phyloP scores from a whole-genome alignment of 2,797 vertebrate genomes.

The Melanotaenia nigrans region DNA sequence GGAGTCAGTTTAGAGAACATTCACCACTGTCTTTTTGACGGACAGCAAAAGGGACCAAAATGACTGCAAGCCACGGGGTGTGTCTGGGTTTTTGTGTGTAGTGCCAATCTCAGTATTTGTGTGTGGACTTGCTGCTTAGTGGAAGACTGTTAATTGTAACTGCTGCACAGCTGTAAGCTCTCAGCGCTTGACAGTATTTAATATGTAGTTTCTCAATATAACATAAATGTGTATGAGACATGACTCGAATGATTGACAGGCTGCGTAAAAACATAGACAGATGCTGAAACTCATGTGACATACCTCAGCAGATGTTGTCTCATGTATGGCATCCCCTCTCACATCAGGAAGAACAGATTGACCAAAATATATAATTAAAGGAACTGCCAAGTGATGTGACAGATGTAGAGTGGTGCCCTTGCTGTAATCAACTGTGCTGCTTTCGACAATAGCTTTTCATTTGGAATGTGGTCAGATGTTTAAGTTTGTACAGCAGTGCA shows the following conservation, averaged over 20 bases:
- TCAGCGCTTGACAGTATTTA: conserved; percentile 53
- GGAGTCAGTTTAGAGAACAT: conserved; percentile 78
- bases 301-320: conserved; percentile 82
- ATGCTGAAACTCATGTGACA: conserved; percentile 80
- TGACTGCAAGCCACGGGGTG: conserved; percentile 79
- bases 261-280: conserved; percentile 78
- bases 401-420: conserved; percentile 79
- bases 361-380: conserved; percentile 85
- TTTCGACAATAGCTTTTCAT: conserved; percentile 64
- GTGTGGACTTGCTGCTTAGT: conserved; percentile 33
- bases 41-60: conserved; percentile 82
- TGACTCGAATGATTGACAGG: conserved; percentile 76
- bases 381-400: conserved; percentile 78
- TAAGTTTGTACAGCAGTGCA: conserved; percentile 30
- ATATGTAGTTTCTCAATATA: conserved; percentile 56
- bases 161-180: conserved; percentile 61
- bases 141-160: conserved; percentile 61
- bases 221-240: conserved; percentile 58
- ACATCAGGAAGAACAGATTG: conserved; percentile 86
- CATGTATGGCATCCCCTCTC: conserved; percentile 77
- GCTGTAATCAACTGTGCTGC: conserved; percentile 72
- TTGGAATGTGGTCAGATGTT: conserved; percentile 57
- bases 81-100: conserved; percentile 70
- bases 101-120: conserved; percentile 62
- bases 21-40: conserved; percentile 80